A percentile compares a stretch with the other conserved stretches of the same genome.
phyloP scores from a whole-genome alignment of 2,888 invertebrate species.

The Lasioglossum malachurum region DNA sequence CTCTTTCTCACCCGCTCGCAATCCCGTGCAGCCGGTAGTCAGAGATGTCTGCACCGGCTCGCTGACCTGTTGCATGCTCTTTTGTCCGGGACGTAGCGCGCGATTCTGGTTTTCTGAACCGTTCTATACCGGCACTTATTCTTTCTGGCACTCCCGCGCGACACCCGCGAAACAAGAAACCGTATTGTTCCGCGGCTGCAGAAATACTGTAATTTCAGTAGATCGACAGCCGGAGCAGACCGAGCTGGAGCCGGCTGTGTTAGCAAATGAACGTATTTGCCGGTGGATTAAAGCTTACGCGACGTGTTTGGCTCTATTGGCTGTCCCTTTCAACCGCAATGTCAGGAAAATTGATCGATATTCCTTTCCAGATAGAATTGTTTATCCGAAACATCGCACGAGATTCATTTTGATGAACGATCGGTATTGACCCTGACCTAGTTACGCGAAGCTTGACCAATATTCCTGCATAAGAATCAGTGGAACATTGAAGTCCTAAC shows the following conservation, averaged over 20 bases:
- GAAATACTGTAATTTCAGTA: slow-evolving; percentile 78
- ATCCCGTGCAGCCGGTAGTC: slow-evolving; percentile 39
- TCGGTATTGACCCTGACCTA: not conserved
- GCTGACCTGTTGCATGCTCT: slow-evolving; percentile 82
- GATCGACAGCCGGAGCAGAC: slow-evolving; percentile 53
- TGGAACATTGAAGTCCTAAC: not conserved
- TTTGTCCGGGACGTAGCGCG: slow-evolving; percentile 74
- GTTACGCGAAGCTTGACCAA: not conserved
- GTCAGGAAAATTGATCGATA: not conserved
- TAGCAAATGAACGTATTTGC: not conserved
- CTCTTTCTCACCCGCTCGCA: not conserved
- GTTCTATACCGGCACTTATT: slow-evolving; percentile 75
- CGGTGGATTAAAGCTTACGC: not conserved
- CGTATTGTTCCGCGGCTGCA: slow-evolving; percentile 74
- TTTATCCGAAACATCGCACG: not conserved
- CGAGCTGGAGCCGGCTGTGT: not conserved
- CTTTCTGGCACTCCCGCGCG: slow-evolving; percentile 73
- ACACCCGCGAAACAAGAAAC: slow-evolving; percentile 78
- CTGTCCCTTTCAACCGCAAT: too few species aligned
- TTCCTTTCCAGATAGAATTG: not conserved
- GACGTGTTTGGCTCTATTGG: not conserved
- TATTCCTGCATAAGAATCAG: not conserved
- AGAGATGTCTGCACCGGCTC: slow-evolving; percentile 69
- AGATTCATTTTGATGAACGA: not conserved
- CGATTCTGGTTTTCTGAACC: slow-evolving; percentile 73